Conservation (phyloP, 2,797 vertebrate species). For the Liasis olivaceus region DNA sequence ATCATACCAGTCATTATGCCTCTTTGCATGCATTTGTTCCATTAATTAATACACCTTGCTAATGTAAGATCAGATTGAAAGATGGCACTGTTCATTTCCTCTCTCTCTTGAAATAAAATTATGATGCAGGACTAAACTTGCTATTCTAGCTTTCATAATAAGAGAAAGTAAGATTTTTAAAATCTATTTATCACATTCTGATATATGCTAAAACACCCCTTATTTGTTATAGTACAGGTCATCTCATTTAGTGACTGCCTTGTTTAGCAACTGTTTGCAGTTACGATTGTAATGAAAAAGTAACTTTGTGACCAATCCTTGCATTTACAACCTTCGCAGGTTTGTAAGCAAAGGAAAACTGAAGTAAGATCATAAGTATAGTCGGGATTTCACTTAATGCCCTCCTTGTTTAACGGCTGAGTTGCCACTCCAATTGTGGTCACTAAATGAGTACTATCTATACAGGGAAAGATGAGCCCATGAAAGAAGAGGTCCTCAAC, state of each 20-base stretch:
- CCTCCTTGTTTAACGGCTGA: neutral
- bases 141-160: neutral
- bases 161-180: neutral
- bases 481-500: neutral
- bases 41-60: neutral
- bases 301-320: neutral
- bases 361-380: neutral
- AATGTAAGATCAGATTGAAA: neutral
- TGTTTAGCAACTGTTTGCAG: neutral
- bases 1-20: conserved; percentile 19
- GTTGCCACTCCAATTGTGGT: neutral
- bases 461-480: neutral
- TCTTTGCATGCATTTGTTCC: conserved; percentile 13
- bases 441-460: neutral
- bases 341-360: neutral
- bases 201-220: neutral
- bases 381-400: neutral
- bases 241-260: neutral
- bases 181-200: neutral
- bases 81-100: neutral
- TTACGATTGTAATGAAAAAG: too few relatives aligned
- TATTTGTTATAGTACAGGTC: neutral
- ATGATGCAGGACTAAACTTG: rapidly evolving
- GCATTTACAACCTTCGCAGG: neutral
- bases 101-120: neutral